Percentiles rank a stretch among this genome's conserved stretches.
Conservation (phyloP, 2,113 vertebrate genomes). For the Sylvia atricapilla region DNA sequence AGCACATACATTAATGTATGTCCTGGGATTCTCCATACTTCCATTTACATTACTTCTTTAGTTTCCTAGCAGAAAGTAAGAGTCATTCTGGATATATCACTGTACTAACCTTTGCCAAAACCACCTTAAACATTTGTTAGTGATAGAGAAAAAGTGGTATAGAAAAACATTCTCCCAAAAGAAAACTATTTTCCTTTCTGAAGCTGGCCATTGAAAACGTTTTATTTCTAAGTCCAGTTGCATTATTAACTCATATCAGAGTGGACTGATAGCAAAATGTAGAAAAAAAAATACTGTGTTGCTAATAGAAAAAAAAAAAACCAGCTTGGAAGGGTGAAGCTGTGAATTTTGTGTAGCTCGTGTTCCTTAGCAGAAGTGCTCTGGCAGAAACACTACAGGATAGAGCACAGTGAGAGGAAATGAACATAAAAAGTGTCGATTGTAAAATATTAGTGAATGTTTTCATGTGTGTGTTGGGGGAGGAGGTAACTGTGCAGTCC, state of each 20-base stretch:
- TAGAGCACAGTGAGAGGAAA: not conserved
- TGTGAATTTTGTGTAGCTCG: not conserved
- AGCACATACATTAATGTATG: not conserved
- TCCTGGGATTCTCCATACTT: not conserved
- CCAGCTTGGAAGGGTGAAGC: not conserved
- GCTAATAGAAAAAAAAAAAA: not conserved
- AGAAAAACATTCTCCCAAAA: not conserved
- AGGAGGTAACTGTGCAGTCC: not conserved
- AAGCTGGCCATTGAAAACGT: not conserved
- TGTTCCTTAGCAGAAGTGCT: not conserved
- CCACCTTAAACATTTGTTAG: not conserved
- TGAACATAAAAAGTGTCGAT: not conserved
- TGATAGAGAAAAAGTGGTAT: not conserved
- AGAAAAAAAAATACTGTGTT: not conserved
- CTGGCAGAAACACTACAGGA: not conserved
- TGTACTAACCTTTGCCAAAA: not conserved
- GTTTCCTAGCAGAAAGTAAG: not conserved
- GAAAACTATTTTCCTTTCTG: not conserved
- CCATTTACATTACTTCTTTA: not conserved
- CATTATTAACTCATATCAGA: not conserved
- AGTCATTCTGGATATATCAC: not conserved
- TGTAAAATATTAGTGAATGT: not conserved
- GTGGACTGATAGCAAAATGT: not conserved
- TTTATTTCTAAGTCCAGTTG: not conserved
- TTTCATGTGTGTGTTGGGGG: not conserved